Conservation (phyloP, 2,797 vertebrate species). For the Myripristis jacobus region DNA sequence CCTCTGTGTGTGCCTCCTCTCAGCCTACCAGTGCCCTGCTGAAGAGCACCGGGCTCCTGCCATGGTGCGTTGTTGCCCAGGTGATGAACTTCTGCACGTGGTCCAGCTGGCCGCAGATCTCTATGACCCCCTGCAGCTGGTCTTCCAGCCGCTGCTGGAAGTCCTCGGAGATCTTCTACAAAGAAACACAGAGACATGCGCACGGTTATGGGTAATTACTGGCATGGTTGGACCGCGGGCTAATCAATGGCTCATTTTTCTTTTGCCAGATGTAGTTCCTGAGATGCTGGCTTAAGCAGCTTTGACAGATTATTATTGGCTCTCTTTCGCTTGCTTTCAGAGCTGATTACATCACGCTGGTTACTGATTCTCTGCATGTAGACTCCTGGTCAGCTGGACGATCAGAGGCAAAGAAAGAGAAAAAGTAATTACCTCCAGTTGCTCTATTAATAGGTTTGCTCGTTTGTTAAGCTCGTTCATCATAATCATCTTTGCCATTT, state of each 20-base stretch:
- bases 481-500: conserved; percentile 99
- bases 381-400: conserved; percentile 63
- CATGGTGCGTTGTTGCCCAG: conserved; percentile 94
- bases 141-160: conserved; percentile 93
- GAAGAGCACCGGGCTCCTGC: conserved; percentile 93
- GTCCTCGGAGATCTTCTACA: conserved; percentile 92
- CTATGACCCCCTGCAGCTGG: conserved; percentile 91
- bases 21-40: conserved; percentile 94
- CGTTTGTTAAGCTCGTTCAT: conserved; percentile 98
- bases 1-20: conserved; percentile 27
- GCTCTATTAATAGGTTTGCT: conserved; percentile 95
- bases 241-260: conserved; percentile 33
- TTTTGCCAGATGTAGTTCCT: conserved; percentile 44
- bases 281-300: conserved; percentile 56
- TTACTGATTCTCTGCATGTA: conserved; percentile 67
- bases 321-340: conserved; percentile 63
- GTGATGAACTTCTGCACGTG: conserved; percentile 97
- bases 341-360: conserved; percentile 55
- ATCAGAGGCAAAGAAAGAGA: conserved; percentile 70
- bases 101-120: conserved; percentile 93
- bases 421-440: conserved; percentile 93
- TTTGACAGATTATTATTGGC: conserved; percentile 62
- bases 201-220: conserved; percentile 22
- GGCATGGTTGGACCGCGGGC: conserved; percentile 4
- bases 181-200: conserved; percentile 33